Percentiles rank a stretch among this genome's conserved stretches.
phyloP scores from a whole-genome alignment of 2,113 vertebrate genomes.

The Lonchura striata region DNA sequence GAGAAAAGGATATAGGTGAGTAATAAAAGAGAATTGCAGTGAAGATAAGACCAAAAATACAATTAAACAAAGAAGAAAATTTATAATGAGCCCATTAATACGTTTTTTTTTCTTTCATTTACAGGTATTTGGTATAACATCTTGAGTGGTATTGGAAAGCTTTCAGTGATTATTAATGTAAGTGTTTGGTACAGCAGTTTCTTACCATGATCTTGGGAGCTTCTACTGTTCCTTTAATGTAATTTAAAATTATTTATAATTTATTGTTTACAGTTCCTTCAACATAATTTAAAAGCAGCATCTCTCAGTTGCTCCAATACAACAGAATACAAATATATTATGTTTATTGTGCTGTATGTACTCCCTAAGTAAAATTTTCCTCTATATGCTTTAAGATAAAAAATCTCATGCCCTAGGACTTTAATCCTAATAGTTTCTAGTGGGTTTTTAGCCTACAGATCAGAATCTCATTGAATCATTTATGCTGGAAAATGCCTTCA shows the following conservation, averaged over 20 bases:
- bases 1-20: slow-evolving; percentile 95
- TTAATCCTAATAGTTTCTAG: neutral
- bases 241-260: neutral
- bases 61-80: neutral
- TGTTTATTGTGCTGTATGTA: neutral
- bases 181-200: slow-evolving; percentile 68
- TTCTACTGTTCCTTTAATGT: neutral
- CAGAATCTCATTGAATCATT: neutral
- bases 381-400: neutral
- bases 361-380: neutral
- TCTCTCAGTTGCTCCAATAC: neutral
- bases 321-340: neutral
- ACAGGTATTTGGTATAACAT: slow-evolving; percentile 98
- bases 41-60: neutral
- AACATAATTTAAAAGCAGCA: neutral
- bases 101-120: slow-evolving; percentile 30
- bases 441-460: neutral
- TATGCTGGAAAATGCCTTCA: neutral
- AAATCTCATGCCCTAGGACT: neutral
- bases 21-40: neutral
- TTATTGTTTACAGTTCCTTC: neutral
- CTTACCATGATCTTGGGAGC: neutral
- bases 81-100: neutral
- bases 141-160: slow-evolving; percentile 93
- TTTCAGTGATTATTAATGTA: slow-evolving; percentile 98